Percentiles rank a stretch among this genome's conserved stretches.
phyloP scores from a whole-genome alignment of 2,113 vertebrate species.

The Lepus americanus region DNA sequence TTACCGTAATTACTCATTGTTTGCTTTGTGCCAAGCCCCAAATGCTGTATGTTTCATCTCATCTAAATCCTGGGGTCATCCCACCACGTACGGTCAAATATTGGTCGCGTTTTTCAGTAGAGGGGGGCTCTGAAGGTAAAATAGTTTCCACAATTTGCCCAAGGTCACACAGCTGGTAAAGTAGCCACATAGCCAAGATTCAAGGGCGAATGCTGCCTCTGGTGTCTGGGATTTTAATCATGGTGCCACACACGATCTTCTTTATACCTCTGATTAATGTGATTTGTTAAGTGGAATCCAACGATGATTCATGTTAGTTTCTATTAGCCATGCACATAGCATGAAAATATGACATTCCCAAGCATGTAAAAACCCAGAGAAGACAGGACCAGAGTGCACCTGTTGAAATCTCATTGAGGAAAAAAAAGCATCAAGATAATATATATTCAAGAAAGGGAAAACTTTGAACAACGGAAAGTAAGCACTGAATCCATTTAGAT shows the following conservation, averaged over 20 bases:
- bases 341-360: background rate
- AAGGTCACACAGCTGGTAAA: background rate
- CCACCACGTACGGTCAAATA: fast-evolving
- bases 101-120: background rate
- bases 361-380: background rate
- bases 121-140: background rate
- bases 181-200: background rate
- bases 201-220: background rate
- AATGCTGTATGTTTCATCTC: background rate
- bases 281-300: background rate
- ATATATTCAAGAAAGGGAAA: background rate
- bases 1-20: fast-evolving
- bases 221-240: background rate
- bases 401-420: background rate
- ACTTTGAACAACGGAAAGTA: background rate
- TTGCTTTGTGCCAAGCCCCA: fast-evolving
- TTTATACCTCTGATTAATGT: background rate
- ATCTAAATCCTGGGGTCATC: fast-evolving
- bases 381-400: background rate
- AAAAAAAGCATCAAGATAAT: background rate
- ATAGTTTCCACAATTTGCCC: background rate
- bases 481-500: fast-evolving
- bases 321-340: background rate
- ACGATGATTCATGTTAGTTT: background rate
- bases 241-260: fast-evolving